phyloP scores from a whole-genome alignment of 2,113 vertebrate genomes.

The Arothron firmamentum region DNA sequence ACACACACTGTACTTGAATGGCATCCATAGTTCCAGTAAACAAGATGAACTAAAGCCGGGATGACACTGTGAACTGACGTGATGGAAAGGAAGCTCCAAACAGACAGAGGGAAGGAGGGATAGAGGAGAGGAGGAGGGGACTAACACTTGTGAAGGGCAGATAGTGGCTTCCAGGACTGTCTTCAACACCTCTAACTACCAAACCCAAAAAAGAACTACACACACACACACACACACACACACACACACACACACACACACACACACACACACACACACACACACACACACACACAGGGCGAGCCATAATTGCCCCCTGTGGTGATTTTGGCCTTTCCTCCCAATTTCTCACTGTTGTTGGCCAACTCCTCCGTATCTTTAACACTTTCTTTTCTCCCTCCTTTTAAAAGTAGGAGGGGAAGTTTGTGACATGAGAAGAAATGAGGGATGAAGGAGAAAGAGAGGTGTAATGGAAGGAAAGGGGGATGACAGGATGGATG shows the following conservation, averaged over 20 bases:
- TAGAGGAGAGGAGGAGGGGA: conserved; percentile 51
- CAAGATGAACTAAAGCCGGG: conserved; percentile 61
- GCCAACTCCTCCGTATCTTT: conserved; percentile 65
- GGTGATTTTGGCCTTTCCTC: conserved; percentile 65
- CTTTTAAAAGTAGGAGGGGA: conserved; percentile 18
- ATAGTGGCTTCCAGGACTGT: conserved; percentile 58
- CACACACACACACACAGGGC: conserved; percentile 37
- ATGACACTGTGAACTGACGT: conserved; percentile 64
- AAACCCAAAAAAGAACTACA: conserved; percentile 28
- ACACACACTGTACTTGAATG: not conserved
- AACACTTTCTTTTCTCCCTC: conserved; percentile 60
- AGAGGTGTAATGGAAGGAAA: conserved; percentile 62
- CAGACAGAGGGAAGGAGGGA: conserved; percentile 61
- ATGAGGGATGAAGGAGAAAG: conserved; percentile 61
- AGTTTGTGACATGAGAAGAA: conserved; percentile 45
- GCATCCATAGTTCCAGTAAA: no score
- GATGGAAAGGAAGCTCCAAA: conserved; percentile 48
- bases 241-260: conserved; percentile 34
- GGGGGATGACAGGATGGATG: conserved; percentile 52
- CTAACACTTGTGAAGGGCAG: conserved; percentile 59
- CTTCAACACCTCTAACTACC: conserved; percentile 48
- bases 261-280: conserved; percentile 21
- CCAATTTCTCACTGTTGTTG: conserved; percentile 60
- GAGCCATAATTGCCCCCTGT: conserved; percentile 67
- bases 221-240: conserved; percentile 18